Evolutionary conservation across 2,797 vertebrate species (phyloP).

Genomic region (Gadopsis bispinosus): DNA sequence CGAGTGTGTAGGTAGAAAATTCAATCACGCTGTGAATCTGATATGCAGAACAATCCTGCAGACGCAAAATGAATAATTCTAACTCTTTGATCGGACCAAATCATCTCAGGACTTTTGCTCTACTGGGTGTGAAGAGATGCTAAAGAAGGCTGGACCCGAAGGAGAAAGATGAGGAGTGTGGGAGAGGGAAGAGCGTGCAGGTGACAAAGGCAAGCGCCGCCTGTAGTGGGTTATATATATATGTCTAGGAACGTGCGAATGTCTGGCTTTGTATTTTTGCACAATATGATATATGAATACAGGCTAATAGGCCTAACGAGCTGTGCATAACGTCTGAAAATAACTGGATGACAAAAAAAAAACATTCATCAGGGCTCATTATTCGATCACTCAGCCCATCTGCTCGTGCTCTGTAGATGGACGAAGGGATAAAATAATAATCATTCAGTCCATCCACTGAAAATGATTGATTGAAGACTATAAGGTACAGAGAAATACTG

Average conservation of each 20-base stretch:
- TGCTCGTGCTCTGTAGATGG: conserved; percentile 26
- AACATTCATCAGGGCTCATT: conserved; percentile 42
- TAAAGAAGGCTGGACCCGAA: conserved; percentile 28
- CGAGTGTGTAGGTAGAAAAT: conserved; percentile 65
- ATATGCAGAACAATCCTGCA: conserved; percentile 52
- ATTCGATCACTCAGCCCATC: conserved; percentile 46
- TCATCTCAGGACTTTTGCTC: conserved; percentile 45
- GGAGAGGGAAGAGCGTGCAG: conserved; percentile 27
- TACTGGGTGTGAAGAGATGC: conserved; percentile 24
- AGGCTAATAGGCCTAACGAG: conserved; percentile 33
- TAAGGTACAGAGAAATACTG: neutral
- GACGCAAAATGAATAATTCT: conserved; percentile 62
- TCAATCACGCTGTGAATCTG: conserved; percentile 59
- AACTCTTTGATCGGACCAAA: conserved; percentile 52
- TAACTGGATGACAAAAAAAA: conserved; percentile 40
- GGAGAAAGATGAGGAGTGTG: conserved; percentile 30
- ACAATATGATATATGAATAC: conserved; percentile 40
- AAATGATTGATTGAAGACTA: conserved; percentile 9
- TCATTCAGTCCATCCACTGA: conserved; percentile 9
- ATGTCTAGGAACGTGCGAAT: conserved; percentile 23
- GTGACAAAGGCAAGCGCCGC: neutral
- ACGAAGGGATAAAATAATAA: conserved; percentile 45
- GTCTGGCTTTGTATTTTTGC: conserved; percentile 24
- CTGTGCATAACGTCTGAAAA: conserved; percentile 35
- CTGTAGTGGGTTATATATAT: conserved; percentile 13